phyloP scores from a whole-genome alignment of 2,888 invertebrate species.

The Drosophila sordidapex region DNA sequence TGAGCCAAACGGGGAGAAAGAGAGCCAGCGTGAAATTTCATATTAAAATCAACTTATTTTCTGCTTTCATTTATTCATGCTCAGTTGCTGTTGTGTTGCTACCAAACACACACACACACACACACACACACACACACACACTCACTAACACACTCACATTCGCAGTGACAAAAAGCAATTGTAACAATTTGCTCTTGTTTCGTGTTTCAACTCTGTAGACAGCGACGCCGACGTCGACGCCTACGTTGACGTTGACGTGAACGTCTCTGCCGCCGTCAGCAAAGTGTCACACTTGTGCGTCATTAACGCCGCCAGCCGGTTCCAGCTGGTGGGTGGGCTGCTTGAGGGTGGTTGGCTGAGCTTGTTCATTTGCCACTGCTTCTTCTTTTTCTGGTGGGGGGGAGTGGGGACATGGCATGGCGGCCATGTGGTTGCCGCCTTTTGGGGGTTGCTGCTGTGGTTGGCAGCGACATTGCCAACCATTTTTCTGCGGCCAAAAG shows the following conservation, averaged over 20 bases:
- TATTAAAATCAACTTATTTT: constrained; percentile 81
- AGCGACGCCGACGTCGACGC: constrained; percentile 16
- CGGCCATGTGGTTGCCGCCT: constrained; percentile 56
- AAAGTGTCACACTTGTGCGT: constrained; percentile 83
- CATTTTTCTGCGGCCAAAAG: constrained; percentile 77
- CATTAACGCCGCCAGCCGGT: constrained; percentile 80
- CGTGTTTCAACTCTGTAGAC: constrained; percentile 52
- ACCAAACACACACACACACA: constrained; percentile 36
- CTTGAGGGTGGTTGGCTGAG: constrained; percentile 44
- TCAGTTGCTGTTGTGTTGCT: constrained; percentile 49
- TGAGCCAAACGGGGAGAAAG: constrained; percentile 28
- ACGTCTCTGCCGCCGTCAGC: constrained; percentile 29
- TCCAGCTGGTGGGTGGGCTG: constrained; percentile 76
- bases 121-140: constrained; percentile 30
- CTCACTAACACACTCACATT: constrained; percentile 21
- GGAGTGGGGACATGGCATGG: constrained; percentile 50
- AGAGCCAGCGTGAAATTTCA: constrained; percentile 76
- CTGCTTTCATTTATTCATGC: constrained; percentile 81
- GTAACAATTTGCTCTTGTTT: constrained; percentile 73
- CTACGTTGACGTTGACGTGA: not conserved
- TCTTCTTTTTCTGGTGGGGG: not conserved
- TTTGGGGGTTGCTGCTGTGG: constrained; percentile 73
- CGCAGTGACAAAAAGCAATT: constrained; percentile 59
- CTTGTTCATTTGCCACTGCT: constrained; percentile 45
- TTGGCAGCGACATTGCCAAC: constrained; percentile 79